Evolutionary conservation across 2,113 vertebrate species (phyloP).

Genomic region (Crypturellus undulatus): DNA sequence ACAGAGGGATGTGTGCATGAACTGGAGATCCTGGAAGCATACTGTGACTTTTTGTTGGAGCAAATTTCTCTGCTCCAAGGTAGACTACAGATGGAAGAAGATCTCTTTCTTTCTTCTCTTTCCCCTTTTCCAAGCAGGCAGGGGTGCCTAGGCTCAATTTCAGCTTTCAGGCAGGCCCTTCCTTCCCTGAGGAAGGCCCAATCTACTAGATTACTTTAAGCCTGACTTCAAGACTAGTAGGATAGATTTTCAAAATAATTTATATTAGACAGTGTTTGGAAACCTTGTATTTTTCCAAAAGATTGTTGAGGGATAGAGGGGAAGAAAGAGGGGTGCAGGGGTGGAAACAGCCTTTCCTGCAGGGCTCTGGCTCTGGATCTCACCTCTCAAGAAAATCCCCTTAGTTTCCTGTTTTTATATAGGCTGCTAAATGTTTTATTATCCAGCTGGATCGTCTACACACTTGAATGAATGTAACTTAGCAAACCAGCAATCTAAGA

Average conservation of each 20-base stretch:
- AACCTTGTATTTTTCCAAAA: background rate
- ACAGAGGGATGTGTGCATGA: background rate
- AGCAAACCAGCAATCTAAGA: background rate
- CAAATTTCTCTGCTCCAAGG: background rate
- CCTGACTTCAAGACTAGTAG: background rate
- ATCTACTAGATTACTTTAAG: background rate
- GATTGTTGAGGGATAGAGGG: too few species aligned
- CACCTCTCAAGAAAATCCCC: background rate
- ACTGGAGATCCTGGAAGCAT: background rate
- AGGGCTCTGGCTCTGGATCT: background rate
- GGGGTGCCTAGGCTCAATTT: background rate
- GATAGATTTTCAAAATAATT: background rate
- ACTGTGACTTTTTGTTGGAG: slow-evolving; percentile 1
- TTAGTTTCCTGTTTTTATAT: background rate
- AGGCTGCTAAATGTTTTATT: background rate
- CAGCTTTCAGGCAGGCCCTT: background rate
- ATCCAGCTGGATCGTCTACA: background rate
- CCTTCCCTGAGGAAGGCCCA: background rate
- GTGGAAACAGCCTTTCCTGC: background rate
- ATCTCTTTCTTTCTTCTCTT: background rate
- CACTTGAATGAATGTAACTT: background rate
- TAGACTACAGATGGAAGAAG: background rate
- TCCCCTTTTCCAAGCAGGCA: background rate
- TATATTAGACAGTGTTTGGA: background rate
- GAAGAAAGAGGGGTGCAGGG: background rate